Conservation (phyloP, 2,797 vertebrate genomes). For the Cephalopachus bancanus region DNA sequence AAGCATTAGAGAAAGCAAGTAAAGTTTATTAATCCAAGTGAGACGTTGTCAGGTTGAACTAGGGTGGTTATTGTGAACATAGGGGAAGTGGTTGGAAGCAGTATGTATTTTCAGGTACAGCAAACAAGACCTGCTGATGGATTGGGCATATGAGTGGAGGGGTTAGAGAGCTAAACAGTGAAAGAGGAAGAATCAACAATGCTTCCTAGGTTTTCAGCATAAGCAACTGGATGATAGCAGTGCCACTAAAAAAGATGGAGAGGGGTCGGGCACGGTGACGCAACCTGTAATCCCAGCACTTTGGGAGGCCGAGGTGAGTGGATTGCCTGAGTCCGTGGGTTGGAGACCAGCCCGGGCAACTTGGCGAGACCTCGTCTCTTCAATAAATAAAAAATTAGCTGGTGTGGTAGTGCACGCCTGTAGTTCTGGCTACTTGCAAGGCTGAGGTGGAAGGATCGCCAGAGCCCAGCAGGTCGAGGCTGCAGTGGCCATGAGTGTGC, state of each 20-base stretch:
- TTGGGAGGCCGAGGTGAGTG: no score
- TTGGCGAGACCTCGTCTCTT: no score
- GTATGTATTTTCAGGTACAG: neutral
- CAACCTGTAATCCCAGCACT: no score
- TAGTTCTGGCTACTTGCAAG: no score
- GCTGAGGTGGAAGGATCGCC: no score
- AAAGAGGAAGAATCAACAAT: neutral
- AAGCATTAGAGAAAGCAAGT: neutral
- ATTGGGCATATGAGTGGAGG: neutral
- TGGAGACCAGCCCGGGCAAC: no score
- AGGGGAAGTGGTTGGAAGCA: neutral
- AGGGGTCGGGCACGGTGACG: neutral
- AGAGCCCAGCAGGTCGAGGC: no score
- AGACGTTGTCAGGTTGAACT: neutral
- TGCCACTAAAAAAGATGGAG: neutral
- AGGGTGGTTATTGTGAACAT: neutral
- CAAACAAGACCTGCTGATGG: neutral
- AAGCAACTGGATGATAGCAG: no score
- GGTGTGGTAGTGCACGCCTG: no score
- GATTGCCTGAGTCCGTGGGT: no score
- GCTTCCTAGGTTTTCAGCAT: neutral
- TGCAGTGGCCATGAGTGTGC: no score
- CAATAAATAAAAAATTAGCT: no score
- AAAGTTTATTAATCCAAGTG: neutral
- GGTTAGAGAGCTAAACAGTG: neutral